phyloP scores from a whole-genome alignment of 2,797 vertebrate genomes.

The Otolemur crassicaudatus region DNA sequence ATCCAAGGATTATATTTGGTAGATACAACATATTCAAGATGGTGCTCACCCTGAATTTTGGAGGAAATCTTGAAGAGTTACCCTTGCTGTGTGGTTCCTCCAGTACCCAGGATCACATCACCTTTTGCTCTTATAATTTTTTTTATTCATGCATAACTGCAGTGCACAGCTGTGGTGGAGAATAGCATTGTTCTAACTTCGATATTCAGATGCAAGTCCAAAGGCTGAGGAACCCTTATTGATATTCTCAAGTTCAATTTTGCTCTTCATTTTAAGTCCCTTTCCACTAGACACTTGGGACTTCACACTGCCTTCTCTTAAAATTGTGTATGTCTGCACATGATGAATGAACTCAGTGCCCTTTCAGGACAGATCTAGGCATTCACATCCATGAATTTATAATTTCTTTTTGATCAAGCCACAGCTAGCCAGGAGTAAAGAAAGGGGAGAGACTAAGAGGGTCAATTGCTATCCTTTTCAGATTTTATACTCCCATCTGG shows the following conservation, averaged over 20 bases:
- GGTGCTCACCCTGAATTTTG: not conserved
- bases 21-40: no score
- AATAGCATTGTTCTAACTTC: not conserved
- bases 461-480: conserved; percentile 65
- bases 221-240: not conserved
- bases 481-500: conserved; percentile 81
- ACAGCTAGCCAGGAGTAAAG: not conserved
- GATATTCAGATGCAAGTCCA: not conserved
- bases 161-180: fast-evolving
- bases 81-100: not conserved
- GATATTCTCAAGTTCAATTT: not conserved
- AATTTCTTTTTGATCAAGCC: conserved; percentile 36
- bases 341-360: not conserved
- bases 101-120: not conserved
- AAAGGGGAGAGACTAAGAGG: not conserved
- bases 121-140: not conserved
- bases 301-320: not conserved
- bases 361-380: not conserved
- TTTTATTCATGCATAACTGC: not conserved
- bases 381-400: not conserved
- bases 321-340: not conserved
- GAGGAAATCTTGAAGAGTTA: not conserved
- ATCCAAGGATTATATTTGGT: not conserved
- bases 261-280: not conserved
- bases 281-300: not conserved